Base-by-base conservation (phyloP, 2,888 invertebrate genomes). In the Ennomos fuscantarius region DNA sequence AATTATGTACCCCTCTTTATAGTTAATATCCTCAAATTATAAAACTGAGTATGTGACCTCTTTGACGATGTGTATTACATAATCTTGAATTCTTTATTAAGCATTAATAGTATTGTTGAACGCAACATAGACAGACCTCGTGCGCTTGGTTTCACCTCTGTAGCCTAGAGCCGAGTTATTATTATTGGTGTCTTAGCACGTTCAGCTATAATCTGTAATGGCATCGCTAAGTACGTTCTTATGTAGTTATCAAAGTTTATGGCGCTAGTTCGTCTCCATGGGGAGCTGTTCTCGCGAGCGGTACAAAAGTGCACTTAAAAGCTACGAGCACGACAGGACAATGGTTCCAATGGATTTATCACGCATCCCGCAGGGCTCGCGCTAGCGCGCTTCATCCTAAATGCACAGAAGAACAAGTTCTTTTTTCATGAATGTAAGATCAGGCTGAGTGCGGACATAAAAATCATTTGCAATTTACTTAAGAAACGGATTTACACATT, bases 331-430 rank as follows among this genome's bases (percentile, higher is more conserved):
- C 76, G 84, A 87, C 87, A 87, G 84, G 74, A 87, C 88, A 87
- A 88, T 88, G 84, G 82, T 62, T 65, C 70, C 66, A 74, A 72
- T 73, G 78, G 78, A 86, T 87, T 88, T 87, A 84, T 87, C 55
- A 79, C 80, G 76, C 78, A 70, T 72, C 84, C 81, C 79, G 81
- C 80, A 67, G 84, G 75, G 84, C 81, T 73, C 65, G 24, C 73
- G 48, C 42, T 52, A 53, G 55, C 60, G 56, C 44, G 51, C 59
- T 54, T 51, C 55, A 48, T n/a, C 53, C 57, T 57, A 52, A 61
- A 55, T 62, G 55, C 54, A 55, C 52, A 57, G 47, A 39, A 46
- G 55, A 59, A 54, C 58, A 49, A 50, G n/a, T 6, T 13, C 54
- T 57, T 51, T 59, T 53, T 45, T 24, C 32, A 51, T 39, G 48